Conservation (phyloP, 2,888 invertebrate genomes). For the Apotomis turbidana region DNA sequence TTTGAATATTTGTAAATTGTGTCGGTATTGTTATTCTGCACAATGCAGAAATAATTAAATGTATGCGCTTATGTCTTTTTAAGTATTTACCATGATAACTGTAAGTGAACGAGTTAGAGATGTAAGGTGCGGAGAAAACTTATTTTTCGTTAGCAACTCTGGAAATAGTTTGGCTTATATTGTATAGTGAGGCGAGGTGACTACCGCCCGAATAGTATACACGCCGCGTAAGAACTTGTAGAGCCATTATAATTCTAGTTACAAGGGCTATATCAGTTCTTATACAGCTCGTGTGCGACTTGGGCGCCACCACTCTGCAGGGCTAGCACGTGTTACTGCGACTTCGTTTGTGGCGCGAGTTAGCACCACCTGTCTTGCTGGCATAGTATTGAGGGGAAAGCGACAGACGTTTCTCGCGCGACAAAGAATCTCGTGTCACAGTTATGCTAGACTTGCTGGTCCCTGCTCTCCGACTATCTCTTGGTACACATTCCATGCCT, state of each 20-base stretch:
- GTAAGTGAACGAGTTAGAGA: slow-evolving; percentile 36
- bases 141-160: slow-evolving; percentile 21
- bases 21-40: slow-evolving; percentile 84
- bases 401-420: too few relatives aligned
- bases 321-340: too few relatives aligned
- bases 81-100: slow-evolving; percentile 59
- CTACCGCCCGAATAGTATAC: neutral
- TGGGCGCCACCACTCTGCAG: too few relatives aligned
- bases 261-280: too few relatives aligned
- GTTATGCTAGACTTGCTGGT: neutral
- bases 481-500: slow-evolving; percentile 76
- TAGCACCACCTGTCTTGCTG: too few relatives aligned
- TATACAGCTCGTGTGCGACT: too few relatives aligned
- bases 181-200: slow-evolving; percentile 1
- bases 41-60: slow-evolving; percentile 83
- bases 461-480: slow-evolving; percentile 40
- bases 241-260: too few relatives aligned
- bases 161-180: slow-evolving; percentile 5
- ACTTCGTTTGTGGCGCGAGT: too few relatives aligned
- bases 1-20: slow-evolving; percentile 81
- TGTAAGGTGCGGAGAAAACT: slow-evolving; percentile 27
- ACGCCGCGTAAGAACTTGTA: too few relatives aligned
- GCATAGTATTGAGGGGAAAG: too few relatives aligned
- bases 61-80: slow-evolving; percentile 82
- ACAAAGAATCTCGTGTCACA: too few relatives aligned